Evolutionary conservation across 2,797 vertebrate species (phyloP).

Genomic region (Molossus molossus): DNA sequence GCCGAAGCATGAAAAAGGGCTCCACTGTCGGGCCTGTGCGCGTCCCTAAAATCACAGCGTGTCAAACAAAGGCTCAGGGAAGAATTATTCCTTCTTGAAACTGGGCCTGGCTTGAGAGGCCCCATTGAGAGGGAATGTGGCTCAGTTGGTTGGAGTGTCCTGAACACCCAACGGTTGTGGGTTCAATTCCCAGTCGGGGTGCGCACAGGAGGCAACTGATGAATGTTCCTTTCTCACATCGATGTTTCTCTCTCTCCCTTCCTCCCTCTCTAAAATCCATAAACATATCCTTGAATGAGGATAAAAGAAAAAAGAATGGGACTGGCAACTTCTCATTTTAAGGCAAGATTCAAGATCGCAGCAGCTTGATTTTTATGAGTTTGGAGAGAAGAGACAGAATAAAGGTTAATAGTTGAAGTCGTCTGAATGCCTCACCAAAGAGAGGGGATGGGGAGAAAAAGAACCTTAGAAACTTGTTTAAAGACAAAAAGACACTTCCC

Average conservation of each 20-base stretch:
- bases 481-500: background rate
- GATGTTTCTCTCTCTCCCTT: background rate
- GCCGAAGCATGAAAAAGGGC: too few species aligned
- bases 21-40: background rate
- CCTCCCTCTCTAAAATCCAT: background rate
- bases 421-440: background rate
- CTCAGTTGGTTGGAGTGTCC: background rate
- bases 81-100: background rate
- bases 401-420: background rate
- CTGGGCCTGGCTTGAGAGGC: background rate
- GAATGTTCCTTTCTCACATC: background rate
- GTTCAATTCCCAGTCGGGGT: background rate
- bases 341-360: background rate
- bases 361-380: background rate
- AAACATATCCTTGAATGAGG: background rate
- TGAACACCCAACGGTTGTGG: background rate
- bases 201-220: background rate
- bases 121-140: background rate
- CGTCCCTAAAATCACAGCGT: background rate
- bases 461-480: background rate
- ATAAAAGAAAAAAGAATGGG: background rate
- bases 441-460: background rate
- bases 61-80: background rate
- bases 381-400: constrained; percentile 24
- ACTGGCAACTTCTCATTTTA: background rate